Base-by-base conservation (phyloP, 2,888 invertebrate species). In the Caenorhabditis auriculariae region DNA sequence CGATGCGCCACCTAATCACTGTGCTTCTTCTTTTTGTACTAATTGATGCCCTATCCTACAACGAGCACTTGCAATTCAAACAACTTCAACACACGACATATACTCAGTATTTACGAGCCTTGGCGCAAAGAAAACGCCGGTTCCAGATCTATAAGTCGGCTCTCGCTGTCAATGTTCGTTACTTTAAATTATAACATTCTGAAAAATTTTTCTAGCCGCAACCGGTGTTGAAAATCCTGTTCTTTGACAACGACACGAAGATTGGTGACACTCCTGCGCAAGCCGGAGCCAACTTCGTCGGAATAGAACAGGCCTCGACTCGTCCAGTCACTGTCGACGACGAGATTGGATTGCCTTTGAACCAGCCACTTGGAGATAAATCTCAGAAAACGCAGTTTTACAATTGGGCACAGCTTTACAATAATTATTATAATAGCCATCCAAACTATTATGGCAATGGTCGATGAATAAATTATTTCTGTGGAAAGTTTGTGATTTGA, bases 281-380 rank as follows among this genome's bases (percentile, higher is more conserved):
- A 9, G n/a, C 35, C 9, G 35, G 9, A 32, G n/a, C 35, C 35
- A 32, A 32, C 9, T 32, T 32, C n/a, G 35, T 12, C 35, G 9
- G 9, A 32, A 9, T n/a, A 32, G 9, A 12, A 12, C 35, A 32
- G 35, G 35, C n/a, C 35, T 9, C n/a, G 35, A 32, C 9, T 32
- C 35, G 9, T 19, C 65, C 65, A 17, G 43, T 55, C 21, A 66
- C 65, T 4, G 52, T 69, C 9, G 69, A 69, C 27, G 69, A 69
- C 49, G 66, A 69, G 23, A 57, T 69, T 35, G 69, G 60, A 35
- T 52, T 63, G 53, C 69, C 69, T 23, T 26, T 69, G 23, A 53
- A 66, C 28, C 60, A 63, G 29, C 65, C 69, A 7, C 41, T 54
- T n/a, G n/a, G n/a, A 23, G 44, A 41, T 23, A 54, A 53, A n/a